phyloP scores from a whole-genome alignment of 2,888 invertebrate genomes.

The Lacanobia oleracea region DNA sequence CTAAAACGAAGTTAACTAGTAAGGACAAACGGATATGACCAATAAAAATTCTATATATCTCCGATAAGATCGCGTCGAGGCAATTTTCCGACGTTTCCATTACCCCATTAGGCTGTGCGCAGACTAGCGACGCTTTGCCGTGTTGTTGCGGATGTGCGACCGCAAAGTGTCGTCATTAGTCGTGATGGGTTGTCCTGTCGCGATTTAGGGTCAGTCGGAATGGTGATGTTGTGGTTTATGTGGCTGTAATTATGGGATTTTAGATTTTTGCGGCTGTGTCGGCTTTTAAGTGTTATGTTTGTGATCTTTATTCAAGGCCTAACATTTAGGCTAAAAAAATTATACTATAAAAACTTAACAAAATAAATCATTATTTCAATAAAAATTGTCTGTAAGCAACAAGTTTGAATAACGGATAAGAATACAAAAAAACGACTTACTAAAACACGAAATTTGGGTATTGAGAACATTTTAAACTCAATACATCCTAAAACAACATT shows the following conservation, averaged over 20 bases:
- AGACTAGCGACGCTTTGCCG: constrained; percentile 32
- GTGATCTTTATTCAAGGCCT: neutral
- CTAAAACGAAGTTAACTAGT: constrained; percentile 46
- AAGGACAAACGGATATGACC: constrained; percentile 46
- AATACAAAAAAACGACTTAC: neutral
- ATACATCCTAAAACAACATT: constrained; percentile 10
- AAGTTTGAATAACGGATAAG: neutral
- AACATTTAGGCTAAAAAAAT: too few species aligned
- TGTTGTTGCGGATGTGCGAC: constrained; percentile 46
- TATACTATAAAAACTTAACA: too few species aligned
- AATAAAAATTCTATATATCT: constrained; percentile 61
- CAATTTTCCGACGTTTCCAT: constrained; percentile 65
- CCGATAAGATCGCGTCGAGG: constrained; percentile 49
- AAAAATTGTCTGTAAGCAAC: neutral
- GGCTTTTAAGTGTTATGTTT: constrained; percentile 4
- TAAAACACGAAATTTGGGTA: neutral
- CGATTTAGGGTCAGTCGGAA: constrained; percentile 42
- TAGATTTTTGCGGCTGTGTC: constrained; percentile 30
- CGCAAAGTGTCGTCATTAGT: constrained; percentile 58
- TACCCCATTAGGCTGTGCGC: constrained; percentile 52
- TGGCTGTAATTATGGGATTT: constrained; percentile 9
- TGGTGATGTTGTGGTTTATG: constrained; percentile 48
- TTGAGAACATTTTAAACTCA: neutral
- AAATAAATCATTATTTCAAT: too few species aligned
- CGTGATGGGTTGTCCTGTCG: constrained; percentile 38